Evolutionary conservation across 2,888 invertebrate genomes (phyloP).

Genomic region (Pyrrhosoma nymphula): DNA sequence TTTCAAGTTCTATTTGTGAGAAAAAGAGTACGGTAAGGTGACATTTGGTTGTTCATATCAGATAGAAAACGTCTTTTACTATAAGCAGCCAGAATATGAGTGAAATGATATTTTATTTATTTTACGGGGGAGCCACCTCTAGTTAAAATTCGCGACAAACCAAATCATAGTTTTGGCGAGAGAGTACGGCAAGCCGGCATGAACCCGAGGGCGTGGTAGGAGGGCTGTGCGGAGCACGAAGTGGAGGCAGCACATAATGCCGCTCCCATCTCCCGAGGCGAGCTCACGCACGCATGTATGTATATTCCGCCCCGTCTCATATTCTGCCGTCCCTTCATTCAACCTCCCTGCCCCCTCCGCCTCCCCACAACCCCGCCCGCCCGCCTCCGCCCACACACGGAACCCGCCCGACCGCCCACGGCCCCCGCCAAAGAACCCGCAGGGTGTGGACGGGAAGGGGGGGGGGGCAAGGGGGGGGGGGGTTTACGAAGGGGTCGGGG

Average conservation of each 20-base stretch:
- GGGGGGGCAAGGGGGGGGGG: not conserved
- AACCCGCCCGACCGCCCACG: slow-evolving; percentile 45
- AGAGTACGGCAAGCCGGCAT: too few relatives aligned
- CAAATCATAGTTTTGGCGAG: too few relatives aligned
- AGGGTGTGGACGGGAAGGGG: not conserved
- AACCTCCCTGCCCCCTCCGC: slow-evolving; percentile 58
- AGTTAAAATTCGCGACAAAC: too few relatives aligned
- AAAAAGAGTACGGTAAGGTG: too few relatives aligned
- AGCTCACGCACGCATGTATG: not conserved
- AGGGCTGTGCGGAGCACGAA: not conserved
- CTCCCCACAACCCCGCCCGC: slow-evolving; percentile 70
- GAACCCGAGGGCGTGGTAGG: too few relatives aligned
- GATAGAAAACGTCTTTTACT: too few relatives aligned
- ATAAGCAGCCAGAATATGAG: too few relatives aligned
- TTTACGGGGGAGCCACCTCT: too few relatives aligned
- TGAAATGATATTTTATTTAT: too few relatives aligned
- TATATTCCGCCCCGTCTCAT: not conserved
- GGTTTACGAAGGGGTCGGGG: not conserved
- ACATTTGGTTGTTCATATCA: too few relatives aligned
- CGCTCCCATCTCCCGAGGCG: slow-evolving; percentile 5
- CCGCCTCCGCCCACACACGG: slow-evolving; percentile 6
- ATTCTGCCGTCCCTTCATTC: not conserved
- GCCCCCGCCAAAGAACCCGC: slow-evolving; percentile 11
- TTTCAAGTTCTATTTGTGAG: too few relatives aligned
- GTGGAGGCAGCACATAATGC: not conserved